Percentiles rank a stretch among this genome's conserved stretches.
Evolutionary conservation across 1,140 invertebrate genomes (phyloP).

Genomic region (Phthorimaea operculella): DNA sequence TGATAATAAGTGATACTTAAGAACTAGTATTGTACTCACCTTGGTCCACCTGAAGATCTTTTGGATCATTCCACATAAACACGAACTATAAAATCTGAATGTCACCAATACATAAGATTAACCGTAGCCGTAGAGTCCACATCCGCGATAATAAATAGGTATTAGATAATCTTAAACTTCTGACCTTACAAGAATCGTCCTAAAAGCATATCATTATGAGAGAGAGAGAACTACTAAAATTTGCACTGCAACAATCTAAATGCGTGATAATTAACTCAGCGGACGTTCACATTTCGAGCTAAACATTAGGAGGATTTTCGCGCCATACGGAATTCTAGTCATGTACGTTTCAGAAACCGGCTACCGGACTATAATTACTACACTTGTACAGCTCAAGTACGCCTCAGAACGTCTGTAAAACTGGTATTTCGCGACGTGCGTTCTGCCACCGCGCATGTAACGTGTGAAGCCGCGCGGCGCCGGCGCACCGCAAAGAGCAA

Average conservation of each 20-base stretch:
- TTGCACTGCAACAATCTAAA: neutral
- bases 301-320: too few relatives aligned
- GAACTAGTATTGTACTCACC: neutral
- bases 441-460: constrained; percentile 28
- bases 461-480: constrained; percentile 30
- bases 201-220: neutral
- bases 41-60: neutral
- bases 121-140: neutral
- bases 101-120: neutral
- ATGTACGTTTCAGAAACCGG: too few relatives aligned
- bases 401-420: too few relatives aligned
- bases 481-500: neutral
- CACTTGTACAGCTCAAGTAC: too few relatives aligned
- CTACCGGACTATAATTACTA: too few relatives aligned
- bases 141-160: too few relatives aligned
- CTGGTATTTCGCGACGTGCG: constrained; percentile 30
- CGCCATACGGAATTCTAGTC: too few relatives aligned
- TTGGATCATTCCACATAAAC: neutral
- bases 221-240: neutral
- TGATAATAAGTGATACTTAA: neutral
- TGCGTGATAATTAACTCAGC: too few relatives aligned
- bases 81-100: neutral
- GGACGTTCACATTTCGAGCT: too few relatives aligned
- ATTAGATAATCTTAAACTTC: neutral
- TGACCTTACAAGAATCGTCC: neutral